A percentile compares a stretch with the other conserved stretches of the same genome.
These are phyloP conservation scores for Drosophila nannoptera DNA, from an alignment of 1,140 invertebrate species.

Conservation along the genomic window DNA sequence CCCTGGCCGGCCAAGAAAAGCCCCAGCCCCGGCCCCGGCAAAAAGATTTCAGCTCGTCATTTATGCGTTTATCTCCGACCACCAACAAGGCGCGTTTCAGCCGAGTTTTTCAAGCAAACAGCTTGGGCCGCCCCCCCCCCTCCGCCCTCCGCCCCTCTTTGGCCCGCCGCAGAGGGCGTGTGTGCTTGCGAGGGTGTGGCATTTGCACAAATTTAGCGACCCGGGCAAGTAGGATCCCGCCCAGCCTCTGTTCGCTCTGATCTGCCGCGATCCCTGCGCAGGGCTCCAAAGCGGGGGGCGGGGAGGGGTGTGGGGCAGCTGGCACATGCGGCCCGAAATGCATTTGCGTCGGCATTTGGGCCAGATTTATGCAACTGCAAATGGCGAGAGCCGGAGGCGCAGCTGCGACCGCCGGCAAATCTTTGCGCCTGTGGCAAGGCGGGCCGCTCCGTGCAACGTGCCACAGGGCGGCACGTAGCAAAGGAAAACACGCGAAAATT, in stretches of 20 bases:
- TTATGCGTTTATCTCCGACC: slow-evolving; percentile 74
- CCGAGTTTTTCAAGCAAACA: slow-evolving; percentile 46
- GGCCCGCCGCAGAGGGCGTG: neutral
- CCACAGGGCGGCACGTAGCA: slow-evolving; percentile 45
- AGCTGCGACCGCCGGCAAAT: slow-evolving; percentile 68
- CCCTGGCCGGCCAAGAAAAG: slow-evolving; percentile 36
- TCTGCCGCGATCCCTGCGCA: too few species aligned
- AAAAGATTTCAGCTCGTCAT: slow-evolving; percentile 76
- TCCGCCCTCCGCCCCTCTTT: neutral
- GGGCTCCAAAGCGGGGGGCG: too few species aligned
- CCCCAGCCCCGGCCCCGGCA: slow-evolving; percentile 27
- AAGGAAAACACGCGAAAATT: slow-evolving; percentile 71
- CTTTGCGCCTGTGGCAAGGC: slow-evolving; percentile 47
- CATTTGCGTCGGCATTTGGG: neutral
- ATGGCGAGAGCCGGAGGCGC: slow-evolving; percentile 26
- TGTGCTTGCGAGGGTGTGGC: slow-evolving; percentile 9
- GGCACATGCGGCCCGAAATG: too few species aligned
- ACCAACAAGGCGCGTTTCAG: slow-evolving; percentile 62
- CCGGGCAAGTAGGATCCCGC: too few species aligned
- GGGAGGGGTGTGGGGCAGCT: slow-evolving; percentile 5
- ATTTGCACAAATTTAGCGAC: too few species aligned
- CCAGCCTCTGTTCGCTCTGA: too few species aligned
- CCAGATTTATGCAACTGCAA: slow-evolving; percentile 4
- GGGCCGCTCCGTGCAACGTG: neutral
- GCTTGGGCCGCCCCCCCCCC: slow-evolving; percentile 7